A percentile compares a stretch with the other conserved stretches of the same genome.
phyloP scores from a whole-genome alignment of 2,797 vertebrate species.

The Tragopan temminckii region DNA sequence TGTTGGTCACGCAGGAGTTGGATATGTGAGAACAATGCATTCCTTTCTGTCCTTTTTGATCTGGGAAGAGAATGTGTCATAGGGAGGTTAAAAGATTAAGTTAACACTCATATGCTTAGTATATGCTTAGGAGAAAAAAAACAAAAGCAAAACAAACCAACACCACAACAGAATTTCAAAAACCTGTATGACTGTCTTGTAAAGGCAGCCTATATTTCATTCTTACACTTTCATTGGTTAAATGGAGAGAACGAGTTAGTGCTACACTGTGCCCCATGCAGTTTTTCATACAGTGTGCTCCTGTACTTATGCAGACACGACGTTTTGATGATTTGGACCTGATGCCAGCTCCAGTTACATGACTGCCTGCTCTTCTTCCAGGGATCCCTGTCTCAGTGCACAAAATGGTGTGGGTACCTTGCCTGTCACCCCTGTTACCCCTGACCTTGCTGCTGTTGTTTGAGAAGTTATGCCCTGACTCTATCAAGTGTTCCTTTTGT shows the following conservation, averaged over 20 bases:
- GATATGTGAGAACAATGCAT: neutral
- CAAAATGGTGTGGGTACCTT: neutral
- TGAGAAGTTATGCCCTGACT: neutral
- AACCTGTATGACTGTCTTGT: neutral
- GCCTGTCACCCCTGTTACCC: too few species aligned
- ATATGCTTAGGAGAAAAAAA: neutral
- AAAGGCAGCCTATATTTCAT: neutral
- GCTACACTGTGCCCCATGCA: neutral
- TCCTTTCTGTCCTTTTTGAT: neutral
- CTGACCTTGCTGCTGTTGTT: neutral
- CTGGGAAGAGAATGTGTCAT: neutral
- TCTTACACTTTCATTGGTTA: neutral
- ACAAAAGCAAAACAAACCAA: neutral
- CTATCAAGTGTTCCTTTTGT: neutral
- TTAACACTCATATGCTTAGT: neutral
- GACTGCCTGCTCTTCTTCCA: neutral
- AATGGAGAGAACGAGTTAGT: neutral
- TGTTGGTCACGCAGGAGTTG: neutral
- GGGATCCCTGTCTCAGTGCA: accelerated
- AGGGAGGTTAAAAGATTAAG: neutral
- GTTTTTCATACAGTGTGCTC: accelerated
- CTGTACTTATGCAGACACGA: accelerated
- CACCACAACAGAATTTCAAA: neutral
- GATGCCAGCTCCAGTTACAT: neutral
- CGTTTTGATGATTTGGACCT: neutral